Conservation (phyloP, 2,113 vertebrate genomes). For the Mesocricetus auratus region DNA sequence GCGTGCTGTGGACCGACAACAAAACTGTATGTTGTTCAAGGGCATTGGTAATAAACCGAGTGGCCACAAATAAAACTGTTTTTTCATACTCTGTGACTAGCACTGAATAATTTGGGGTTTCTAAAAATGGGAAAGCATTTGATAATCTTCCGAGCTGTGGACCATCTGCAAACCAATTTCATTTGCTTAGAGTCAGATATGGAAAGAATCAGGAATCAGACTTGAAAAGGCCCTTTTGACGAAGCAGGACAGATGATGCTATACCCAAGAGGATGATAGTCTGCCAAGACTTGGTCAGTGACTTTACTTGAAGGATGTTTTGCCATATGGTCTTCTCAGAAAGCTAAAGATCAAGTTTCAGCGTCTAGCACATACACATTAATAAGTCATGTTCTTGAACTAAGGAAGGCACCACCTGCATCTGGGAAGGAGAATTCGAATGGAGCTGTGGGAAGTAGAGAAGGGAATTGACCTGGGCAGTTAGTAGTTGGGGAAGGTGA, state of each 20-base stretch:
- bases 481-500: background rate
- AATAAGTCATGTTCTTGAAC: constrained; percentile 64
- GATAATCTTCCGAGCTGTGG: constrained; percentile 26
- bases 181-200: constrained; percentile 45
- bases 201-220: constrained; percentile 56
- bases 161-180: constrained; percentile 67
- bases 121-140: constrained; percentile 54
- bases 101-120: constrained; percentile 56
- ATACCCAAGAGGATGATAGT: constrained; percentile 4
- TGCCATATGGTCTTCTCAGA: constrained; percentile 52
- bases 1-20: background rate
- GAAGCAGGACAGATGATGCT: constrained; percentile 57
- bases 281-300: constrained; percentile 46
- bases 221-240: constrained; percentile 57
- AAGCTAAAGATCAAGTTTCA: constrained; percentile 36
- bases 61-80: constrained; percentile 28
- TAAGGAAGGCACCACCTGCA: background rate
- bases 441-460: background rate
- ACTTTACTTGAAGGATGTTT: constrained; percentile 68
- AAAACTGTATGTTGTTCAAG: constrained; percentile 24
- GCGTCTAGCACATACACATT: constrained; percentile 33
- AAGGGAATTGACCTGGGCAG: background rate
- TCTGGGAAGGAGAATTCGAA: constrained; percentile 7
- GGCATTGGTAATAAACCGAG: background rate
- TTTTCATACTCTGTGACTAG: constrained; percentile 44